Conservation (phyloP, 2,113 vertebrate genomes). For the Ophiodon elongatus region DNA sequence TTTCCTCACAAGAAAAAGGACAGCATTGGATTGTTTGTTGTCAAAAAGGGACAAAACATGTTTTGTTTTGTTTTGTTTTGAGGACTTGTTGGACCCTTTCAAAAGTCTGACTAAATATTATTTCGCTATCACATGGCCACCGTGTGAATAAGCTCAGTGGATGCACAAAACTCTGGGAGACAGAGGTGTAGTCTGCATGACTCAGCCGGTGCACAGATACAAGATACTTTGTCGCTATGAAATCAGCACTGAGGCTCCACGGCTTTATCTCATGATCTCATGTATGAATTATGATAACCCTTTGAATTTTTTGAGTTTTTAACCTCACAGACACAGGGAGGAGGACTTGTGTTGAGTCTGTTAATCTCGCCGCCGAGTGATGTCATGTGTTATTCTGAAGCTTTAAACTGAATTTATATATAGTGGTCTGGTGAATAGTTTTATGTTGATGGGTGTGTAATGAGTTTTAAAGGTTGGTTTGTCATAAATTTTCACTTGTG, state of each 20-base stretch:
- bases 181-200: conserved; percentile 14
- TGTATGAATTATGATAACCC: conserved; percentile 38
- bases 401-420: conserved; percentile 36
- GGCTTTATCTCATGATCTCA: conserved; percentile 27
- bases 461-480: conserved; percentile 60
- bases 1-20: no score
- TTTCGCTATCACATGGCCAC: background rate
- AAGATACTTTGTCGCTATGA: conserved; percentile 27
- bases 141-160: conserved; percentile 3
- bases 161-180: conserved; percentile 13
- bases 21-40: no score
- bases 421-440: conserved; percentile 52
- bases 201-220: conserved; percentile 31
- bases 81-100: background rate
- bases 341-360: conserved; percentile 53
- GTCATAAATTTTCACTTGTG: conserved; percentile 41
- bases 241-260: conserved; percentile 22
- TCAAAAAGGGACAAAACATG: no score
- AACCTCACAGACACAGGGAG: conserved; percentile 44
- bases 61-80: background rate
- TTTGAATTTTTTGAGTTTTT: conserved; percentile 11
- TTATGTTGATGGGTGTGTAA: conserved; percentile 53
- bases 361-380: conserved; percentile 65
- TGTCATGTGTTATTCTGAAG: conserved; percentile 69
- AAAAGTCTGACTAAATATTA: background rate